Base-by-base conservation (phyloP, 2,113 vertebrate species). In the Phalacrocorax aristotelis region DNA sequence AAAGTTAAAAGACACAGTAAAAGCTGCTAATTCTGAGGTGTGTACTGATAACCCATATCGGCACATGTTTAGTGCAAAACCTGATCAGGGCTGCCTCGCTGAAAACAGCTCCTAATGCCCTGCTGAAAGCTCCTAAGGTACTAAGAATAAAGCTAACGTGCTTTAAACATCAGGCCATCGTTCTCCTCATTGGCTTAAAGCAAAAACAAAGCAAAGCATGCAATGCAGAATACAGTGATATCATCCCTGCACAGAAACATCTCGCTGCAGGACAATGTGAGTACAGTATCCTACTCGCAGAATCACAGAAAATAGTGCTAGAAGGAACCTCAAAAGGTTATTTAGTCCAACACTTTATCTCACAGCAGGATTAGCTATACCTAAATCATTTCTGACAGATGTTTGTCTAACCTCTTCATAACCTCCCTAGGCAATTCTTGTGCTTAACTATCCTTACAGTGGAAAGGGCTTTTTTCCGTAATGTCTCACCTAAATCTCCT, bases 381-480 rank as follows among this genome's bases (percentile, higher is more conserved):
- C 96, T 97, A 95, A 96, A 96, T 97, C 85, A 97, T 96, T 97
- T 95, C 87, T 97, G 96, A 97, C 96, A 96, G 93, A 93, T 96
- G 96, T 97, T 96, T 96, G 96, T 96, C 96, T 97, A 97, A 97
- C 96, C 96, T 95, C 95, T 95, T 97, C 95, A 95, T 97, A 96
- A 97, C 96, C 96, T 97, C 96, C 82, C 92, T 27, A 74, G 96
- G 96, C 93, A 96, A 96, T 96, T 95, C 96, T 92, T 95, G 92
- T 88, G 96, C 90, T 97, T 96, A 97, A 96, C 96, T 97, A 93
- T 83, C 96, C 96, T 96, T 96, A 96, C 49, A 93, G 78, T 94
- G 85, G 90, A 96, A 97, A 96, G 85, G 82, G 71, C 64, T 96
- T 96, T 96, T 93, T 95, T 68, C 89, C 3, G 40, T 92, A 95